Percentiles rank a stretch among this genome's conserved stretches.
phyloP scores from a whole-genome alignment of 2,797 vertebrate species.

The Liparis tanakae region DNA sequence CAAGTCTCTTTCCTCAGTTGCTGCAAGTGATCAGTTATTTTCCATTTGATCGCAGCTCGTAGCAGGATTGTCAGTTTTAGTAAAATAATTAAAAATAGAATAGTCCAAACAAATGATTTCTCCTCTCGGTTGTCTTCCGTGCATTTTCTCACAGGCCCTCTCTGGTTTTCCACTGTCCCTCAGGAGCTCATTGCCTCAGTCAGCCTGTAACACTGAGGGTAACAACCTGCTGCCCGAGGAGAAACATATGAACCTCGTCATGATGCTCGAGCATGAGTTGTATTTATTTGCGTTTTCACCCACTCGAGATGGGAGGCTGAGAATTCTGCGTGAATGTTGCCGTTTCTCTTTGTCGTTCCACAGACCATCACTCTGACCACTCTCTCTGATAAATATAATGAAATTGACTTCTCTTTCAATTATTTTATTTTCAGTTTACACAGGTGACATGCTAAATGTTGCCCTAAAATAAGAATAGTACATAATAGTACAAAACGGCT shows the following conservation, averaged over 20 bases:
- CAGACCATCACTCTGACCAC: slow-evolving; percentile 9
- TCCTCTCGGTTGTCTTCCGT: slow-evolving; percentile 13
- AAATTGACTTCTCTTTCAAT: background rate
- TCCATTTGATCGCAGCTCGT: background rate
- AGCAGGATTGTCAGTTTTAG: background rate
- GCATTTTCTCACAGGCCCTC: background rate
- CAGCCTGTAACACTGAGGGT: slow-evolving; percentile 16
- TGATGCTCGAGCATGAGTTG: background rate
- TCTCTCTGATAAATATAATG: background rate
- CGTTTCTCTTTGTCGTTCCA: background rate
- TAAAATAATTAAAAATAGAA: background rate
- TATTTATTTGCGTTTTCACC: slow-evolving; percentile 11
- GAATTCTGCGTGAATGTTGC: background rate
- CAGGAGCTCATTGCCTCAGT: slow-evolving; percentile 30
- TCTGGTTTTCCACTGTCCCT: slow-evolving; percentile 41
- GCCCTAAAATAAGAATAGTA: no score
- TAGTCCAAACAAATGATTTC: background rate
- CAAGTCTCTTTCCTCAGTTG: slow-evolving; percentile 3
- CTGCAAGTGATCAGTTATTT: background rate
- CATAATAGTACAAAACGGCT: no score
- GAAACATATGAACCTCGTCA: slow-evolving; percentile 1
- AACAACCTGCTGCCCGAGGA: slow-evolving; percentile 22
- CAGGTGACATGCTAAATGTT: no score
- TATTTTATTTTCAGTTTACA: no score
- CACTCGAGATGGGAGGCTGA: background rate